Percentiles rank a stretch among this genome's conserved stretches.
These are phyloP conservation scores for Passer domesticus DNA, from an alignment of 2,113 vertebrate species.

Conservation along the genomic window DNA sequence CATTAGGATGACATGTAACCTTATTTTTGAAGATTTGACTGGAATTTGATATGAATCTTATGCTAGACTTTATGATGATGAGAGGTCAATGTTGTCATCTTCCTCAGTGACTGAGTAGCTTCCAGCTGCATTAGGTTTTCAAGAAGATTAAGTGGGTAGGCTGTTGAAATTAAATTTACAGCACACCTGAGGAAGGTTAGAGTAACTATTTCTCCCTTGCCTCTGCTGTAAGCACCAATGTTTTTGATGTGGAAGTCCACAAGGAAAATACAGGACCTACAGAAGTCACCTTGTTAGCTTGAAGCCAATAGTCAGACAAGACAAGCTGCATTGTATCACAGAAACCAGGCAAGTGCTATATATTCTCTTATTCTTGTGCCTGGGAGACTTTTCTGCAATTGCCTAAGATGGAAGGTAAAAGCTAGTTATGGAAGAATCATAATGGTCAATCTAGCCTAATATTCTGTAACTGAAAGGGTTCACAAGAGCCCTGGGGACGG, in stretches of 20 bases:
- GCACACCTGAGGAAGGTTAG: not conserved
- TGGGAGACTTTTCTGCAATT: not conserved
- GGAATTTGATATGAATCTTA: not conserved
- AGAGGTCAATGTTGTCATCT: not conserved
- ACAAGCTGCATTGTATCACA: not conserved
- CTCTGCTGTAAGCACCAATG: not conserved
- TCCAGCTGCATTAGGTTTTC: not conserved
- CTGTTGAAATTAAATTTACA: not conserved
- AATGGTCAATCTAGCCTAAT: too few species aligned
- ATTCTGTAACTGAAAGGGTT: not conserved
- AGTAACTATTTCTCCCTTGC: not conserved
- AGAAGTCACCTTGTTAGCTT: not conserved
- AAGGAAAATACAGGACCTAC: not conserved
- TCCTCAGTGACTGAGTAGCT: not conserved
- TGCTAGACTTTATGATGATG: not conserved
- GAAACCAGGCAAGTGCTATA: not conserved
- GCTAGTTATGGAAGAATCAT: not conserved
- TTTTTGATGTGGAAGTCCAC: not conserved
- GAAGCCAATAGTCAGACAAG: not conserved
- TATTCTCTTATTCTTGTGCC: not conserved
- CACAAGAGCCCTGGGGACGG: not conserved
- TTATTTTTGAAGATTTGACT: not conserved
- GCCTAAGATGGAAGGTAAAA: not conserved
- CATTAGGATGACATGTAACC: not conserved
- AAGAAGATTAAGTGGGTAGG: not conserved